Percentiles rank a stretch among this genome's conserved stretches.
These are phyloP conservation scores for Sipunculus nudus DNA, from an alignment of 2,888 invertebrate genomes.

Conservation along the genomic window DNA sequence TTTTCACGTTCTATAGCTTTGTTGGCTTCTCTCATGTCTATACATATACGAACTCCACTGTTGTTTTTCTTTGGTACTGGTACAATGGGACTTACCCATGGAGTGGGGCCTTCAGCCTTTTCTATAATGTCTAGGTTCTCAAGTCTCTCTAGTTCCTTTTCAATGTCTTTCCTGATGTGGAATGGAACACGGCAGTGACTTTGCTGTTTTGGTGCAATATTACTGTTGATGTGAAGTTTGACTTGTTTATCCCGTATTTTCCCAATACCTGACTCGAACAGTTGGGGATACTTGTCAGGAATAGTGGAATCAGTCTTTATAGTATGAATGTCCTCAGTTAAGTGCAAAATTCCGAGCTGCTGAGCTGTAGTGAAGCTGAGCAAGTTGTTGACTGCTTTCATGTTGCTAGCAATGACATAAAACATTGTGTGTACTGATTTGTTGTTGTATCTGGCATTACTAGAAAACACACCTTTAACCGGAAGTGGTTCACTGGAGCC, in stretches of 20 bases:
- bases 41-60: conserved; percentile 37
- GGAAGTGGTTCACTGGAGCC: too few species aligned
- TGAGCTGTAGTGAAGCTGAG: too few species aligned
- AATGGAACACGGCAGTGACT: not conserved
- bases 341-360: too few species aligned
- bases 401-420: too few species aligned
- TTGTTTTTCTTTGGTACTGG: conserved; percentile 18
- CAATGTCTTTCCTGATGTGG: not conserved
- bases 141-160: conserved; percentile 12
- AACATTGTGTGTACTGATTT: too few species aligned
- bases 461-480: not conserved
- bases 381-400: too few species aligned
- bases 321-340: too few species aligned
- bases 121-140: conserved; percentile 12
- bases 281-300: not conserved
- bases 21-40: conserved; percentile 43
- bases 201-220: conserved; percentile 7
- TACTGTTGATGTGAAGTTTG: conserved; percentile 2
- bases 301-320: too few species aligned
- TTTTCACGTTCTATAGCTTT: conserved; percentile 29
- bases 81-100: conserved; percentile 19
- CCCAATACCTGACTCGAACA: conserved; percentile 9
- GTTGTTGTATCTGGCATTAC: not conserved
- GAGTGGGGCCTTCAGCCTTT: conserved; percentile 9
- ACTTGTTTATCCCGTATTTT: conserved; percentile 9